Percentiles rank a stretch among this genome's conserved stretches.
Conservation (phyloP, 2,797 vertebrate species). For the Pteronotus mesoamericanus region DNA sequence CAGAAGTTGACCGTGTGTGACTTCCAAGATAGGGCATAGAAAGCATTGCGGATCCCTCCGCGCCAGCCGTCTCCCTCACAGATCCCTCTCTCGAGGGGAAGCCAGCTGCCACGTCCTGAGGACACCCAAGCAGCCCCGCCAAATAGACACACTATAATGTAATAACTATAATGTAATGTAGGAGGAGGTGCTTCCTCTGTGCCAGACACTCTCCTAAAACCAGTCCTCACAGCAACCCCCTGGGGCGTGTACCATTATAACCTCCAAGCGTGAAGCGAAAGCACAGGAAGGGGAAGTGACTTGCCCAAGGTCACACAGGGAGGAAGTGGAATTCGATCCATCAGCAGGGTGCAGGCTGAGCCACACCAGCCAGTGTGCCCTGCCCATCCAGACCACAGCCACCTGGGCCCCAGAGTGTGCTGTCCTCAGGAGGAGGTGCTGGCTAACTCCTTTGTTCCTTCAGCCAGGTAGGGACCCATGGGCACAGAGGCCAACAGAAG, state of each 20-base stretch:
- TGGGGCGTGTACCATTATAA: fast-evolving
- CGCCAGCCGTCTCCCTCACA: background rate
- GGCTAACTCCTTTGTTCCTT: background rate
- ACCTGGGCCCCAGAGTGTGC: background rate
- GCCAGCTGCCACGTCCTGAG: background rate
- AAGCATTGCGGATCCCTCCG: background rate
- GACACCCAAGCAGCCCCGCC: background rate
- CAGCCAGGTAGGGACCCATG: background rate
- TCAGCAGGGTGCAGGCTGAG: background rate
- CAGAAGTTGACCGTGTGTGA: background rate
- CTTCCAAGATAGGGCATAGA: background rate
- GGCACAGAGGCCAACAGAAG: background rate
- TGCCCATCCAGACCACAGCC: fast-evolving
- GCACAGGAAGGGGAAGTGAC: background rate
- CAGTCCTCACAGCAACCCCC: background rate
- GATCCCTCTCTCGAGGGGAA: background rate
- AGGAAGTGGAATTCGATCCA: background rate
- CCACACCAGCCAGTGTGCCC: background rate
- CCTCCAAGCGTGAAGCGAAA: background rate
- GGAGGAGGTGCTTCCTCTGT: background rate
- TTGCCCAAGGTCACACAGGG: background rate
- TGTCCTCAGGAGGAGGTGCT: background rate
- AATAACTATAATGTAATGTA: too few relatives aligned
- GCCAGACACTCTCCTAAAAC: background rate
- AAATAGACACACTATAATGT: background rate